These are phyloP conservation scores for Aproaerema taeniolella DNA, from an alignment of 2,888 invertebrate genomes.

Conservation along the genomic window DNA sequence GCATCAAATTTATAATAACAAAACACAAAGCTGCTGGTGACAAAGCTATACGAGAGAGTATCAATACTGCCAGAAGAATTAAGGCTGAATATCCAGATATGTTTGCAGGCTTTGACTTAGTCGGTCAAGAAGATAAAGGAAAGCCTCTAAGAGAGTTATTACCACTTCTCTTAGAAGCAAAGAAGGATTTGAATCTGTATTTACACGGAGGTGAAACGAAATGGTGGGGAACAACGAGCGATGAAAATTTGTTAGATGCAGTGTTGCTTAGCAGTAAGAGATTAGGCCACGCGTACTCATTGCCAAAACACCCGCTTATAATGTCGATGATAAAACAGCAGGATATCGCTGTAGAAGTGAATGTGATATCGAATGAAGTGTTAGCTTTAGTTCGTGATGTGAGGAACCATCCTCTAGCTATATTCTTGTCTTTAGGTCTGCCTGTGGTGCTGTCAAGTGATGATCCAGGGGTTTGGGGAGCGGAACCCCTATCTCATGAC, in stretches of 20 bases:
- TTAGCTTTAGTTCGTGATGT: slow-evolving; percentile 82
- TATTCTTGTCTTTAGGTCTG: slow-evolving; percentile 80
- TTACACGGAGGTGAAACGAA: slow-evolving; percentile 91
- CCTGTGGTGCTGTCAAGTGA: slow-evolving; percentile 88
- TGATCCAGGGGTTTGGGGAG: slow-evolving; percentile 87
- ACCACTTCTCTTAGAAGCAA: slow-evolving; percentile 67
- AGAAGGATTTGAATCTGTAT: slow-evolving; percentile 78
- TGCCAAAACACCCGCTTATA: slow-evolving; percentile 84
- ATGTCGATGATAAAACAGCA: slow-evolving; percentile 72
- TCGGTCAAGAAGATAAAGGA: slow-evolving; percentile 88
- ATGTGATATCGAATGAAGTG: slow-evolving; percentile 88
- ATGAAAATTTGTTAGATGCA: slow-evolving; percentile 87
- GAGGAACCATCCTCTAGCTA: slow-evolving; percentile 85
- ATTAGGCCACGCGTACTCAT: slow-evolving; percentile 87
- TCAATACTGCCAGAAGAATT: slow-evolving; percentile 46
- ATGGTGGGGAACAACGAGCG: slow-evolving; percentile 80
- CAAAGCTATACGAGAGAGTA: slow-evolving; percentile 52
- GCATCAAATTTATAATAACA: slow-evolving; percentile 81
- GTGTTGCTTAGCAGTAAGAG: slow-evolving; percentile 84
- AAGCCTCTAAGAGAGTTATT: slow-evolving; percentile 78
- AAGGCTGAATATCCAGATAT: slow-evolving; percentile 79
- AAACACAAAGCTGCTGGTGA: slow-evolving; percentile 33
- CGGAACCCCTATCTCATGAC: slow-evolving; percentile 85
- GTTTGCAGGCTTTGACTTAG: slow-evolving; percentile 88
- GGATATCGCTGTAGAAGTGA: slow-evolving; percentile 85